Percentiles rank a stretch among this genome's conserved stretches.
Conservation (phyloP, 1,140 invertebrate species). For the Musca vetustissima region DNA sequence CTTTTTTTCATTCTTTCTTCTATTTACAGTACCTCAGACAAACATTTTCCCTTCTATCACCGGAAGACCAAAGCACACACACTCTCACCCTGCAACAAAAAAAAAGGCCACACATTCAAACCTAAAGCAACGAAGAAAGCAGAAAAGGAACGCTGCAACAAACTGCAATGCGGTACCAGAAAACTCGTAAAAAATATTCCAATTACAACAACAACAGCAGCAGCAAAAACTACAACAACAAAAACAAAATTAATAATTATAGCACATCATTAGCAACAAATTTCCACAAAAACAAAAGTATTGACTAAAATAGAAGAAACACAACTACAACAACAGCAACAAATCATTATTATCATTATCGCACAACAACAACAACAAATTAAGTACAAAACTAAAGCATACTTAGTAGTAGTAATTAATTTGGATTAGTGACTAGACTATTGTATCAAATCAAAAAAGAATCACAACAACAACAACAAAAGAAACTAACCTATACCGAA, state of each 20-base stretch:
- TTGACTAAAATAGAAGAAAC: not conserved
- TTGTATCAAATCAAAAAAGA: not conserved
- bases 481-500: too few species aligned
- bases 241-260: not conserved
- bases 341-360: not conserved
- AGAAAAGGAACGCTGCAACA: not conserved
- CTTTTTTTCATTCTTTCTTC: too few species aligned
- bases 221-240: slow-evolving; percentile 11
- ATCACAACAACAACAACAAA: not conserved
- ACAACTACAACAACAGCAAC: not conserved
- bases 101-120: too few species aligned
- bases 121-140: too few species aligned
- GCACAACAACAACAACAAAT: not conserved
- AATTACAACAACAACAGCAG: slow-evolving; percentile 8
- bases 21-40: too few species aligned
- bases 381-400: not conserved
- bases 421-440: not conserved
- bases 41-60: too few species aligned
- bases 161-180: slow-evolving; percentile 23
- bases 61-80: too few species aligned
- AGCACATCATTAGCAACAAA: slow-evolving; percentile 7
- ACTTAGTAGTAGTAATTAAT: not conserved
- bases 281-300: slow-evolving; percentile 16
- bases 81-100: too few species aligned
- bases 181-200: slow-evolving; percentile 13